Evolutionary conservation across 2,797 vertebrate genomes (phyloP), one percentile per base, ranked within the genome.

Genomic region (Synaphobranchus kaupii): DNA sequence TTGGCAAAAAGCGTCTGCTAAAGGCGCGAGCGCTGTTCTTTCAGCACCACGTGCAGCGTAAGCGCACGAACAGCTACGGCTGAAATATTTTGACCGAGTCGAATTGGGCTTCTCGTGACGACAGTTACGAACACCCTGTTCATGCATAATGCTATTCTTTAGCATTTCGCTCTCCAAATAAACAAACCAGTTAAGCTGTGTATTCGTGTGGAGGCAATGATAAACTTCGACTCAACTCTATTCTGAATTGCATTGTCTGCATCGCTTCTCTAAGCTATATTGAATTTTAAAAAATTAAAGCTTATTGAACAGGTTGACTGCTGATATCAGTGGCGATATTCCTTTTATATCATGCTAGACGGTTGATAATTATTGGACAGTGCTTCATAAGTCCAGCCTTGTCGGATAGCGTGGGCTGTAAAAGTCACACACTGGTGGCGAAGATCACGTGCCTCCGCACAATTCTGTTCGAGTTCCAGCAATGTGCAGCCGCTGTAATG

Each of bases 1-100:
- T 15, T 66, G 60, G 60, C 4, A 22, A 66, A n/a, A 66, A 25
- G 60, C 5, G 2, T 13, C 25, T 66, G 60, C 60, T 66, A 66
- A 25, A 5, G 34, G 56, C 1, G 7, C n/a, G 68, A 86, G 83
- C 89, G 88, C 90, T 91, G 89, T 92, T 86, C 87, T 48, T 91
- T 91, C 90, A 91, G 90, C 87, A 91, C 86, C 90, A 86, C 84
- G 60, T 83, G 80, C 28, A 5, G 7, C 56, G 39, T 66, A n/a
- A 20, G 28, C 68, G 52, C 85, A 76, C 31, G 13, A 50, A 50
- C 15, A 17, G 31, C 82, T 31, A 54, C 73, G 63, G 48, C 31
- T n/a, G 34, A 12, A 34, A n/a, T 28, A 9, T 71, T 66, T 60
- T 31, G 28, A 71, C 31, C 1, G 13, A 66, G n/a, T 25, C 44